Evolutionary conservation across 2,888 invertebrate species (phyloP).

Genomic region (Malthinus flaveolus): DNA sequence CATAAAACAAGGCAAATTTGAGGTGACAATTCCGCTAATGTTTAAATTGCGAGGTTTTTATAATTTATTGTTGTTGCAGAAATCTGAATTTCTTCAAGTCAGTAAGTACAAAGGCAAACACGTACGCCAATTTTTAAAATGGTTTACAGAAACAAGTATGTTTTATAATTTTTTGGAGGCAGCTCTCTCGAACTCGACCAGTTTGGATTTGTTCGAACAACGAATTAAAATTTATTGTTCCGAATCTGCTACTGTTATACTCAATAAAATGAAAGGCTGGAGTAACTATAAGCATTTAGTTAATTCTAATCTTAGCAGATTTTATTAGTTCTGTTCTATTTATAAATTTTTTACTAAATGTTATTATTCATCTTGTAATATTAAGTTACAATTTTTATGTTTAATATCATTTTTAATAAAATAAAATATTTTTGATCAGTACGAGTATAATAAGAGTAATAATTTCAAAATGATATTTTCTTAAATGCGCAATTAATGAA

Average conservation of each 20-base stretch:
- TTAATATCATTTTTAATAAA: background rate
- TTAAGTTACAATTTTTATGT: background rate
- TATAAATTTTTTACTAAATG: background rate
- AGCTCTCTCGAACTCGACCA: conserved; percentile 44
- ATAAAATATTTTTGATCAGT: background rate
- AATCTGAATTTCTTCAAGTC: conserved; percentile 69
- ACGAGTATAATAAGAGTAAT: background rate
- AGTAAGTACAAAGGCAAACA: conserved; percentile 63
- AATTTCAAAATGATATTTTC: no score
- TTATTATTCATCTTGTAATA: background rate
- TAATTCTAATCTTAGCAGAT: conserved; percentile 9
- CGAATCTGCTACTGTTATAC: conserved; percentile 44
- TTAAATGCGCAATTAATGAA: no score
- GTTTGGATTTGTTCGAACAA: conserved; percentile 48
- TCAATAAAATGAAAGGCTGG: conserved; percentile 51
- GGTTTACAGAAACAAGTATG: conserved; percentile 89
- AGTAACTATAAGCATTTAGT: conserved; percentile 30
- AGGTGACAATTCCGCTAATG: conserved; percentile 42
- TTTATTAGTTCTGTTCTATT: conserved; percentile 12
- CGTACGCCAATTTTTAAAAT: conserved; percentile 75
- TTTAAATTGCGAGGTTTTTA: conserved; percentile 11
- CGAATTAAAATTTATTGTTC: conserved; percentile 50
- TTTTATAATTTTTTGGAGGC: conserved; percentile 73
- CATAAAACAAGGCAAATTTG: conserved; percentile 55
- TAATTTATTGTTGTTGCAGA: conserved; percentile 58